These are phyloP conservation scores for Bilobella aurantiaca DNA, from an alignment of 1,140 invertebrate species.

Conservation along the genomic window DNA sequence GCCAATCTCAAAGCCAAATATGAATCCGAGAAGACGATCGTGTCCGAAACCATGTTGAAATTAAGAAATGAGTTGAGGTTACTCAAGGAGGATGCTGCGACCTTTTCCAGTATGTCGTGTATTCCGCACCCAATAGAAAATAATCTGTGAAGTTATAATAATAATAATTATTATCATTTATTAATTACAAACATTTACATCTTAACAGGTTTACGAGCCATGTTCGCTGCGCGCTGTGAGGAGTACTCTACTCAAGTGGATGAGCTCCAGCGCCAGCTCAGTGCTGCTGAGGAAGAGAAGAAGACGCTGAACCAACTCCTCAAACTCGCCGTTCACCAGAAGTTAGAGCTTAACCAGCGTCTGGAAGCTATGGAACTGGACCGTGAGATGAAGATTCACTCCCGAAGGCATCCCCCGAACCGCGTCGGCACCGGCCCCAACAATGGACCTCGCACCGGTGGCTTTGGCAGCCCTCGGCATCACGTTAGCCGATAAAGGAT, in stretches of 20 bases:
- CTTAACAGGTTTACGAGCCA: constrained; percentile 74
- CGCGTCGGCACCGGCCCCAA: constrained; percentile 18
- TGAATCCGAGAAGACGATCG: constrained; percentile 83
- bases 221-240: constrained; percentile 98
- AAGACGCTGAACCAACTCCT: constrained; percentile 95
- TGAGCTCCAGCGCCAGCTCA: constrained; percentile 75
- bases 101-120: constrained; percentile 72
- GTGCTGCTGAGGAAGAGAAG: constrained; percentile 92
- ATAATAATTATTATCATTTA: no score
- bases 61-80: constrained; percentile 84
- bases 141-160: no score
- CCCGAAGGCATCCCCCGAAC: constrained; percentile 41
- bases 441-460: constrained; percentile 18
- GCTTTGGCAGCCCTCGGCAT: constrained; percentile 28
- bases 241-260: constrained; percentile 97
- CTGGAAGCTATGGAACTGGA: constrained; percentile 93
- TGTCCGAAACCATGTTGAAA: constrained; percentile 95
- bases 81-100: constrained; percentile 96
- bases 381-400: constrained; percentile 55
- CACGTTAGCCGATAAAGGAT: constrained; percentile 24
- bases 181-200: no score
- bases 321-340: constrained; percentile 93
- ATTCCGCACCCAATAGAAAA: constrained; percentile 89
- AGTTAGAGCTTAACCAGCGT: constrained; percentile 83
- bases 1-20: constrained; percentile 98